phyloP scores from a whole-genome alignment of 2,888 invertebrate species.

The Creontiades dilutus region DNA sequence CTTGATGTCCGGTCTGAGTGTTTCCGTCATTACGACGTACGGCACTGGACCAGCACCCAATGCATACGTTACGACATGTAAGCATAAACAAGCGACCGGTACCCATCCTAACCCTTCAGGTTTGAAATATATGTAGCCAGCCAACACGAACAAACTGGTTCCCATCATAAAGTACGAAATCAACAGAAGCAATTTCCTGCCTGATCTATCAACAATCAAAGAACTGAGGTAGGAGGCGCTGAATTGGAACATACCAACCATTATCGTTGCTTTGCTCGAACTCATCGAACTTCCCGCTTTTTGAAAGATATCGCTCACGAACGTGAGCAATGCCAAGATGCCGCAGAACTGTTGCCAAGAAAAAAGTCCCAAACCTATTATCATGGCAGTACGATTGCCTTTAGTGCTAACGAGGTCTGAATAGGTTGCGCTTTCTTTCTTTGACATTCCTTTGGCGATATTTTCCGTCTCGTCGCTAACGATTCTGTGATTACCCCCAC shows the following conservation, averaged over 20 bases:
- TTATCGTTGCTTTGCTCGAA: slow-evolving; percentile 78
- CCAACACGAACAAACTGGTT: slow-evolving; percentile 77
- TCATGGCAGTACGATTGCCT: slow-evolving; percentile 78
- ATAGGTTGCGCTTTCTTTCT: slow-evolving; percentile 73
- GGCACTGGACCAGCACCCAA: slow-evolving; percentile 79
- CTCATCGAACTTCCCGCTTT: slow-evolving; percentile 77
- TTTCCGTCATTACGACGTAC: slow-evolving; percentile 79
- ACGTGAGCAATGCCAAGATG: slow-evolving; percentile 79
- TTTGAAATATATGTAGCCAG: slow-evolving; percentile 77
- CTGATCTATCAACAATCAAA: slow-evolving; percentile 78
- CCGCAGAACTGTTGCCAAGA: slow-evolving; percentile 79
- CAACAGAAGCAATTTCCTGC: slow-evolving; percentile 79
- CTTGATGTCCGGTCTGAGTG: slow-evolving; percentile 79
- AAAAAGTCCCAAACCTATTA: slow-evolving; percentile 78
- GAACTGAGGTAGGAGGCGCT: slow-evolving; percentile 77
- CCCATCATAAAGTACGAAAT: slow-evolving; percentile 78
- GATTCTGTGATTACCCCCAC: slow-evolving; percentile 75
- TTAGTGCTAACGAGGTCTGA: slow-evolving; percentile 78
- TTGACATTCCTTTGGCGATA: slow-evolving; percentile 59
- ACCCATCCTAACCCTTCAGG: slow-evolving; percentile 77
- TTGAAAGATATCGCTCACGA: slow-evolving; percentile 77
- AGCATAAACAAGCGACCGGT: slow-evolving; percentile 79
- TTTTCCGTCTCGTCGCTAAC: slow-evolving; percentile 73
- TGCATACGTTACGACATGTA: slow-evolving; percentile 79
- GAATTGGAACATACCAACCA: slow-evolving; percentile 79